phyloP scores from a whole-genome alignment of 2,113 vertebrate species.

The Chascanopsetta lugubris region DNA sequence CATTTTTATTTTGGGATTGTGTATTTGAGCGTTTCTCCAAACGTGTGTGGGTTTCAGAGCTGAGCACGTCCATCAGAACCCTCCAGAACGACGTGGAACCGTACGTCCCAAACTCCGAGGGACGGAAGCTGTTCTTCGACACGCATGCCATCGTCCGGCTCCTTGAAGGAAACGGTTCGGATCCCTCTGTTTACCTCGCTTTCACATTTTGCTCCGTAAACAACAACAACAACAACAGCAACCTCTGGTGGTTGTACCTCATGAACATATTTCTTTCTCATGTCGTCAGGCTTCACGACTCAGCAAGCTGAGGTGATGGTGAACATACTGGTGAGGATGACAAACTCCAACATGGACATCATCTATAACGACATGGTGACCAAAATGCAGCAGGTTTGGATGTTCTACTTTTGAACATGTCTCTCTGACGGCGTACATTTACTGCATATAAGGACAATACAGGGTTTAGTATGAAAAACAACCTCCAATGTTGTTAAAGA shows the following conservation, averaged over 20 bases:
- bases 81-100: constrained; percentile 76
- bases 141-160: constrained; percentile 91
- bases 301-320: constrained; percentile 91
- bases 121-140: constrained; percentile 87
- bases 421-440: too few relatives aligned
- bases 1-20: too few relatives aligned
- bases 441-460: too few relatives aligned
- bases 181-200: neutral
- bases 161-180: constrained; percentile 90
- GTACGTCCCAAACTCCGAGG: constrained; percentile 73
- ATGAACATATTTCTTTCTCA: neutral
- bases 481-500: too few relatives aligned
- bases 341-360: constrained; percentile 87
- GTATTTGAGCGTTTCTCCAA: too few relatives aligned
- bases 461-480: too few relatives aligned
- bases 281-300: constrained; percentile 84
- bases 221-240: too few relatives aligned
- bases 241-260: neutral
- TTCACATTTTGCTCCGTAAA: neutral
- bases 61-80: constrained; percentile 70
- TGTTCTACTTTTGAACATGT: neutral
- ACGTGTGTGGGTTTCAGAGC: constrained; percentile 70
- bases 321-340: constrained; percentile 85
- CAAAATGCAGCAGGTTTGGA: constrained; percentile 91
- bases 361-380: constrained; percentile 93